Evolutionary conservation across 2,113 vertebrate species (phyloP), one percentile per base, ranked within the genome.

Genomic region (Rafetus swinhoei): DNA sequence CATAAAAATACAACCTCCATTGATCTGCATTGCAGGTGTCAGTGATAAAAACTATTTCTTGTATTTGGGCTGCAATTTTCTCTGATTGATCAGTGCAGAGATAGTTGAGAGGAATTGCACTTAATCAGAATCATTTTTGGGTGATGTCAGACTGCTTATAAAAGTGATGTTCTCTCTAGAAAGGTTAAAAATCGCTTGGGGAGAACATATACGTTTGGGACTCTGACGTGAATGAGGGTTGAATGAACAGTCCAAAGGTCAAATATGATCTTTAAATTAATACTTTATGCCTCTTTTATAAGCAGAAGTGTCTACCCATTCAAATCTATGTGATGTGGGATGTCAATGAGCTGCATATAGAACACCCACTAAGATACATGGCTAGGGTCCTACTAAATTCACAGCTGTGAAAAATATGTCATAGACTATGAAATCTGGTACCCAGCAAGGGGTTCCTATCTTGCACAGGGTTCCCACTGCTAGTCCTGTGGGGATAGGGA

Each of bases 21-120:
- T 16, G 69, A 94, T 86, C 80, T 93, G 86, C 72, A 82, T 82
- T 56, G 15, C 53, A 52, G 84, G 72, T 22, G 35, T 92, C 82
- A 79, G 56, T 35, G 90, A 89, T 60, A 93, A 93, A 96, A 92
- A 86, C 25, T 60, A 86, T 94, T 95, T 94, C 10, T 60, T 52
- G 50, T 79, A 76, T 85, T 88, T 91, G 88, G 89, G 91, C 81
- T 25, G 55, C 50, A 87, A 62, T 86, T 95, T 81, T 90, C 82
- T 77, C 24, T 82, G 60, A n/a, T 35, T 13, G 9, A 82, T 87
- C 69, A 84, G 35, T 79, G 85, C 69, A 88, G 79, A 83, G 15
- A 25, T 8, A 74, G 69, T 92, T 0, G 0, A 50, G 18, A 7
- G 81, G 39, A 85, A 90, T n/a, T 32, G 79, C 76, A 55, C 82